Base-by-base conservation (phyloP, 2,888 invertebrate species). In the Enchytraeus crypticus region DNA sequence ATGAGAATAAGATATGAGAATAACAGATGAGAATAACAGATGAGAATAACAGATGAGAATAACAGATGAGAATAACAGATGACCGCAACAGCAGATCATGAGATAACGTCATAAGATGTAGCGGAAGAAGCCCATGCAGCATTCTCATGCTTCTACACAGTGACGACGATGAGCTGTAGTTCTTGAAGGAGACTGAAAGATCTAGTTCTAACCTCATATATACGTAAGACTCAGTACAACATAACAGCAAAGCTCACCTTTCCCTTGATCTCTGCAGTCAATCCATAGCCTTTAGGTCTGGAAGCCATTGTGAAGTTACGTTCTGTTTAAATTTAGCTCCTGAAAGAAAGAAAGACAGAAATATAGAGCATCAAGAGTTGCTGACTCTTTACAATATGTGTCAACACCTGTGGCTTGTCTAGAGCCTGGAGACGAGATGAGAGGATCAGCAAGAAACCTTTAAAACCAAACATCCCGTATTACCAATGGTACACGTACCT, bases 241-340 rank as follows among this genome's bases (percentile, higher is more conserved):
- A n/a, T n/a, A n/a, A n/a, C n/a, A 27, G 23, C 5, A 57, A 53
- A 8, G 18, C 59, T 92, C 77, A 95, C 92, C 86, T 90, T 90
- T 72, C 91, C 89, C 0, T 66, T 63, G 5, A 74, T 66, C 62
- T 74, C 74, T 2, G 69, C 69, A 5, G 72, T 69, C 47, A 74
- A 54, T 58, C 74, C 74, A 59, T 68, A 74, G 21, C 71, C 72
- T 30, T 56, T 55, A 5, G 73, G 72, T 64, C 73, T 65, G 63
- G 67, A 69, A n/a, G 74, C 74, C 74, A 74, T 74, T 55, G 29
- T 64, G 30, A 55, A 38, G 21, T 5, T 47, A 33, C 32, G 5
- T 51, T 26, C 27, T 29, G 11, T 14, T 11, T 14, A 11, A 43
- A 43, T 43, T 11, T 14, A 43, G 11, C 43, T 43, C 14, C 43